Evolutionary conservation across 92 coral and sea anemone genomes (phyloP), one percentile per base, ranked within the genome.

Genomic region (Palythoa heliodiscus): DNA sequence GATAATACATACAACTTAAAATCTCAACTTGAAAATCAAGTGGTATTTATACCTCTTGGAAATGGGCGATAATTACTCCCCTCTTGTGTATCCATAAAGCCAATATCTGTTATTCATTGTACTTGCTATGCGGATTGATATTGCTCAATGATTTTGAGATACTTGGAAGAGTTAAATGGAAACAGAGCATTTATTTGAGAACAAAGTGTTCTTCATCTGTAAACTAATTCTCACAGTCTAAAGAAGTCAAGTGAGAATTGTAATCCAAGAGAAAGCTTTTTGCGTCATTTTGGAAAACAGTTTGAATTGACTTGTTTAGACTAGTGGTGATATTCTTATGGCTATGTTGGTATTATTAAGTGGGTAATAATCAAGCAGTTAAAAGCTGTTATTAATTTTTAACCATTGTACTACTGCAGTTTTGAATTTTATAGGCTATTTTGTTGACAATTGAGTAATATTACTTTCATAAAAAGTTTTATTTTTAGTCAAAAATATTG

Each of bases 271-370:
- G 7, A 73, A 24, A 48, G 57, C n/a, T 10, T 15, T 72, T 19
- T 5, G 10, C 39, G 19, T 76, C 24, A 64, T 15, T 25, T 76
- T 53, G 39, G 80, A 75, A 52, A 4, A 13, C 13, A 52, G 52
- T 55, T 55, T 54, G 39, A 29, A 75, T 13, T 73, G 29, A 73
- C 25, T 53, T 53, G n/a, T 76, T 76, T 54, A 4, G 81, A 29
- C 81, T 54, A 1, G 3, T 43, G 4, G 68, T 55, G 67, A 52
- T 54, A 54, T 76, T 76, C 6, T 76, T 23, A 2, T 74, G 66
- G 35, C 35, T 60, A 6, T 2, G 2, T 54, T 7, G 14, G 12
- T 58, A 2, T 4, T 15, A 58, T 16, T 58, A 58, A 58, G 22
- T 17, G 8, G 17, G 67, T 15, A 17, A 60, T 17, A 17, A 63